These are phyloP conservation scores for Pelagia noctiluca DNA, from an alignment of 30 jellyfish, hydroid and myxozoan species.

Conservation along the genomic window DNA sequence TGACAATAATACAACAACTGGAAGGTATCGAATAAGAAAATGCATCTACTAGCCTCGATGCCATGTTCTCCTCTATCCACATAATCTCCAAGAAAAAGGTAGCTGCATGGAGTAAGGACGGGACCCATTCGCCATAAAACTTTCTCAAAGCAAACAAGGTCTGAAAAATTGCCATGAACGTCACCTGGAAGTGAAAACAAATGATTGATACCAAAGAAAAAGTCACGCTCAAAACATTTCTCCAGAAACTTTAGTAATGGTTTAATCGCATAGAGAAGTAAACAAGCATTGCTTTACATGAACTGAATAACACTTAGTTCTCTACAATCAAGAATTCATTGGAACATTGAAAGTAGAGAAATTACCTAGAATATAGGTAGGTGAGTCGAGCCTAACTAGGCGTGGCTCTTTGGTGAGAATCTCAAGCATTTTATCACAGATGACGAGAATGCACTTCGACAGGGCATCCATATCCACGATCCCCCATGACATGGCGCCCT, in stretches of 20 bases:
- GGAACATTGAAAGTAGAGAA: not conserved
- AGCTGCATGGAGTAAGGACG: conserved; percentile 72
- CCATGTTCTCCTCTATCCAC: conserved; percentile 77
- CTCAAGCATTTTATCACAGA: conserved; percentile 65
- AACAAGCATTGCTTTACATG: too few relatives aligned
- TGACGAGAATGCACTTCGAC: conserved; percentile 64
- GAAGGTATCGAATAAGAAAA: too few relatives aligned
- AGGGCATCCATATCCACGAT: conserved; percentile 76
- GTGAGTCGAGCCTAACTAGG: conserved; percentile 66
- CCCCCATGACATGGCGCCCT: conserved; percentile 71
- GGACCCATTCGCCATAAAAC: conserved; percentile 85
- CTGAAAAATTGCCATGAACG: conserved; percentile 76
- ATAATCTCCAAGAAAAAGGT: conserved; percentile 73
- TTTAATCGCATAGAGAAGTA: too few relatives aligned
- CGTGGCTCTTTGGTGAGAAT: conserved; percentile 69
- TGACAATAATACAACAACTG: too few relatives aligned
- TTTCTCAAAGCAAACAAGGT: conserved; percentile 79
- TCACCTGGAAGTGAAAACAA: conserved; percentile 48
- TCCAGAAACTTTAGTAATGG: too few relatives aligned
- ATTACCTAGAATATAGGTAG: conserved; percentile 72
- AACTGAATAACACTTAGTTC: too few relatives aligned
- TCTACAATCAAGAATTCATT: not conserved
- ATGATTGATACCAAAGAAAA: conserved; percentile 10
- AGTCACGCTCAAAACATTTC: too few relatives aligned
- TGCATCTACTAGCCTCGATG: conserved; percentile 67